phyloP scores from a whole-genome alignment of 64 coral and sea anemone species.

The Pachyseris speciosa region DNA sequence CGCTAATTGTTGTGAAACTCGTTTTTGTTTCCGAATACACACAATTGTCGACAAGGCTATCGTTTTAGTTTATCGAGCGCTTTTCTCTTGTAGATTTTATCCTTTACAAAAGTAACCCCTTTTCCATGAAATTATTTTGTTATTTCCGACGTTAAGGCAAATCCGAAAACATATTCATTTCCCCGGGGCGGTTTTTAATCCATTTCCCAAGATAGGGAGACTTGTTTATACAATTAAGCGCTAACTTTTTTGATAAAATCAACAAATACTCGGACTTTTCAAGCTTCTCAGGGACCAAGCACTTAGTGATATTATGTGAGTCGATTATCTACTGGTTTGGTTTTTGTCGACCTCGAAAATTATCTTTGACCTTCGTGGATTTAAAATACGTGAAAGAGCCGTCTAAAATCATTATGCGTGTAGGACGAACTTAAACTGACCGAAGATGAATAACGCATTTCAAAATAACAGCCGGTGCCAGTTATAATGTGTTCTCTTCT shows the following conservation, averaged over 20 bases:
- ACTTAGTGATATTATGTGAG: background rate
- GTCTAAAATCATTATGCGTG: too few relatives aligned
- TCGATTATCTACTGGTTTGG: background rate
- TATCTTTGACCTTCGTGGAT: background rate
- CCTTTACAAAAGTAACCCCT: background rate
- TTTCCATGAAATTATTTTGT: background rate
- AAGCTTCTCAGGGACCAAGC: background rate
- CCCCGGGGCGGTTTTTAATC: background rate
- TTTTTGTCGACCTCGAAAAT: background rate
- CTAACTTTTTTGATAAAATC: background rate
- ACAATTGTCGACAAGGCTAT: too few relatives aligned
- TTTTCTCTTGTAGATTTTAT: too few relatives aligned
- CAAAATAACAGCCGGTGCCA: background rate
- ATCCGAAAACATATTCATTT: background rate
- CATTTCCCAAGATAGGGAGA: background rate
- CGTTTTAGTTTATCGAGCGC: too few relatives aligned
- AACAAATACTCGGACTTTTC: slow-evolving; percentile 6
- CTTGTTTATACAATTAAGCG: background rate
- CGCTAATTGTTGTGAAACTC: too few relatives aligned
- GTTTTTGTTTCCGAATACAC: too few relatives aligned
- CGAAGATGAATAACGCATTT: background rate
- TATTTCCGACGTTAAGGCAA: background rate
- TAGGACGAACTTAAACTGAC: too few relatives aligned
- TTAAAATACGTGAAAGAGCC: too few relatives aligned
- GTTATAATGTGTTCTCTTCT: background rate